Conservation (phyloP, 2,888 invertebrate species). For the Leptopterna dolabrata region DNA sequence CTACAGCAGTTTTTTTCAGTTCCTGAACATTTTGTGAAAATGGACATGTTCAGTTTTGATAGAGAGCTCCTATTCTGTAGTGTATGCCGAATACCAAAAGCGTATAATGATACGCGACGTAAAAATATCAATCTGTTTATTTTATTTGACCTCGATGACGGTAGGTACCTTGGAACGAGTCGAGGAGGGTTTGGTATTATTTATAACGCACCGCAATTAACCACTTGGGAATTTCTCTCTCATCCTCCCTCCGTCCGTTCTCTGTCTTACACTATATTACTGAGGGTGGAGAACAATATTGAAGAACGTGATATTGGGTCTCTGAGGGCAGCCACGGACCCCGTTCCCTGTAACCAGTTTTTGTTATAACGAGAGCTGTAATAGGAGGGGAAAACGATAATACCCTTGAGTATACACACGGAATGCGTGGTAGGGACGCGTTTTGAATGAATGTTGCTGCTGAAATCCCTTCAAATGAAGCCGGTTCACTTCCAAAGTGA, state of each 20-base stretch:
- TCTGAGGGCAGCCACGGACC: neutral
- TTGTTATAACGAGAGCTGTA: neutral
- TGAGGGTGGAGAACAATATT: neutral
- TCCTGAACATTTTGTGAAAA: no score
- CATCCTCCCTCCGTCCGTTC: neutral
- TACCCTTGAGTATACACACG: neutral
- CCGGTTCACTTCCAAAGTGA: no score
- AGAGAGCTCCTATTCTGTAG: no score
- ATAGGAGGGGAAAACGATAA: neutral
- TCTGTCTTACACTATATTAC: neutral
- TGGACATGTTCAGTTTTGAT: no score
- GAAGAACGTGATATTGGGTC: slow-evolving; percentile 7
- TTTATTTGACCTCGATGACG: neutral
- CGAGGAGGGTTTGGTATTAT: neutral
- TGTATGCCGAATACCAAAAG: no score
- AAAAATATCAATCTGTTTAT: no score
- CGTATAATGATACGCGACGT: no score
- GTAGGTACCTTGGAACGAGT: neutral
- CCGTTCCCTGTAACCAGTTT: neutral
- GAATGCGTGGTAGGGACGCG: no score
- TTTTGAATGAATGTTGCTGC: no score
- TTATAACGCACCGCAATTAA: neutral
- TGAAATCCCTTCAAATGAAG: no score
- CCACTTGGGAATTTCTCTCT: slow-evolving; percentile 3
- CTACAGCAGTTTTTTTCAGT: no score